Evolutionary conservation across 2,888 invertebrate genomes (phyloP).

Genomic region (Aspidiotus rigidus): DNA sequence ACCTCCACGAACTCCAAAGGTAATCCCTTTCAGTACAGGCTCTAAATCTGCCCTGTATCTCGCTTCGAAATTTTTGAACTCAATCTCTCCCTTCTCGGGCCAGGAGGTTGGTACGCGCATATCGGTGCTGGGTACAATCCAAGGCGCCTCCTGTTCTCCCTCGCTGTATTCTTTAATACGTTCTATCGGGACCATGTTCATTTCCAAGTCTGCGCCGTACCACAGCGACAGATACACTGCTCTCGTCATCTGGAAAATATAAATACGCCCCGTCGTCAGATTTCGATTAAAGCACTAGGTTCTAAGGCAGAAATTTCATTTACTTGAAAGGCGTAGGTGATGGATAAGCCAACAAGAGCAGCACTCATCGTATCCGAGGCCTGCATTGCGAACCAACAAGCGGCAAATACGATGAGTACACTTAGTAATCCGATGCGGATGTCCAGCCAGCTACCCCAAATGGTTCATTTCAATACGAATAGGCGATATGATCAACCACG

Average conservation of each 20-base stretch:
- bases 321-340: conserved; percentile 78
- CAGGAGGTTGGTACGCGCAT: conserved; percentile 46
- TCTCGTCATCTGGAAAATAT: conserved; percentile 67
- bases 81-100: conserved; percentile 75
- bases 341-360: conserved; percentile 77
- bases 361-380: conserved; percentile 59
- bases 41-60: conserved; percentile 80
- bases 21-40: conserved; percentile 70
- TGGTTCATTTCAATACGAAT: too few relatives aligned
- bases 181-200: conserved; percentile 94
- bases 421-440: conserved; percentile 93
- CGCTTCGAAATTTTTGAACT: conserved; percentile 71
- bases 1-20: conserved; percentile 65
- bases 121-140: conserved; percentile 40
- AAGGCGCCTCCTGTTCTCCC: conserved; percentile 52
- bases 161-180: conserved; percentile 93
- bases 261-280: too few relatives aligned
- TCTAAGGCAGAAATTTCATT: conserved; percentile 37
- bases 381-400: conserved; percentile 85
- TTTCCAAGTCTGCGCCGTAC: conserved; percentile 93
- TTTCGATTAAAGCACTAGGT: too few relatives aligned
- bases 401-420: conserved; percentile 87
- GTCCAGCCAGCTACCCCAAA: conserved; percentile 70
- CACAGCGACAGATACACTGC: conserved; percentile 92
- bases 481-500: too few relatives aligned